Evolutionary conservation across 2,888 invertebrate species (phyloP), one percentile per base, ranked within the genome.

Genomic region (Spodoptera littoralis): DNA sequence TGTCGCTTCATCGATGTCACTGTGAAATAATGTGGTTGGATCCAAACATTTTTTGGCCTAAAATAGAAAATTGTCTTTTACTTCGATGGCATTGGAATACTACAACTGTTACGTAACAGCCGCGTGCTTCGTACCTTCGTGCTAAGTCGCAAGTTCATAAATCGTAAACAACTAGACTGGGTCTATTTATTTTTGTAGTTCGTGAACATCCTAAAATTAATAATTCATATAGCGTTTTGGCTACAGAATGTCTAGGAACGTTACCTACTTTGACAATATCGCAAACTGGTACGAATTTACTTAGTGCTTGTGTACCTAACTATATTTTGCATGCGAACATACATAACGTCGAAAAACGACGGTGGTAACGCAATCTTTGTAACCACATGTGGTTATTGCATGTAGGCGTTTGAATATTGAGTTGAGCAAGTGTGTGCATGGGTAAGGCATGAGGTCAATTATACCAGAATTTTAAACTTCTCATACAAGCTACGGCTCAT

Each of bases 1-100:
- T 87, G 98, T 96, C 0, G 98, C 98, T 94, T 99, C 99, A 85
- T 98, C 98, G 47, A 98, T 97, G 81, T 99, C 99, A 77, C 98
- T 98, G 88, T 99, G 99, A 87, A 99, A 99, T 65, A 99, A 96
- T 1, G 99, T 98, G 3, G 97, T 96, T 0, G 99, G 98, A 85
- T 99, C 99, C 77, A 99, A 95, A 90, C 97, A 99, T 82, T 96
- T 96, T 84, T 97, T 97, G 0, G 98, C 98, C 97, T 98, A 83
- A 61, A 94, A 95, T 70, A 36, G 59, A 54, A 42, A 56, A 22
- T 5, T 36, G 36, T 63, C 11, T 36, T n/a, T 18, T 18, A 43
- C 22, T 41, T 41, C 27, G 9, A 52, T 13, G 22, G 44, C 11
- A 50, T 24, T 1, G 1, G 8, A 36, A 36, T 36, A 36, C 36